Evolutionary conservation across 35 echinoderm and acorn worm genomes (phyloP).

Genomic region (Strongylocentrotus purpuratus): DNA sequence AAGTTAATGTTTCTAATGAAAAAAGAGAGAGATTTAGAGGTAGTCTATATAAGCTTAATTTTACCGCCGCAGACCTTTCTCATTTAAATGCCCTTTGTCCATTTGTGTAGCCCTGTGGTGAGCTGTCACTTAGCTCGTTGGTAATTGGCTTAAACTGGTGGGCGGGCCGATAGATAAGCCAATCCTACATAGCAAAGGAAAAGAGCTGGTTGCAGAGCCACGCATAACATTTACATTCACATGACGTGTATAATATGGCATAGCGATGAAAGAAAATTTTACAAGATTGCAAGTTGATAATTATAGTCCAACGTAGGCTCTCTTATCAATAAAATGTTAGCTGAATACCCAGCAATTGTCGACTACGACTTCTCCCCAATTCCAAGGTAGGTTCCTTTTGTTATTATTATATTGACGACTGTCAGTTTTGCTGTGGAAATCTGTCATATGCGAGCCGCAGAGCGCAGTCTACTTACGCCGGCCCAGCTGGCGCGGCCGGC

Average conservation of each 20-base stretch:
- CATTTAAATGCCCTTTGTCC: background rate
- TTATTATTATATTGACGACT: background rate
- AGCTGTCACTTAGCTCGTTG: background rate
- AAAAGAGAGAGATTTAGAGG: no score
- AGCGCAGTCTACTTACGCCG: background rate
- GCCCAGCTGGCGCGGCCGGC: background rate
- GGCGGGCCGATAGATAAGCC: background rate
- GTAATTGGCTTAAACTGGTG: background rate
- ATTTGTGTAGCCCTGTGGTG: background rate
- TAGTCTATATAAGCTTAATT: background rate
- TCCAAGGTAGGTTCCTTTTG: background rate
- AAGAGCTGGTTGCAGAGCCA: background rate
- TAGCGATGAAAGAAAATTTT: background rate
- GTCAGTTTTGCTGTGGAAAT: background rate
- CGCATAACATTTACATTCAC: background rate
- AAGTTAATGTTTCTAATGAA: no score
- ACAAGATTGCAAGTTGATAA: background rate
- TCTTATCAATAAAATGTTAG: background rate
- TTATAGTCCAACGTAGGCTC: background rate
- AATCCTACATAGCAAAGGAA: background rate
- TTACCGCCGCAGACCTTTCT: background rate
- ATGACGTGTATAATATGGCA: background rate
- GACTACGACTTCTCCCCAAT: background rate
- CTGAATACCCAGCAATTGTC: constrained; percentile 24
- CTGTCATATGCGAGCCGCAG: background rate